Conservation (phyloP, 2,113 vertebrate species). For the Chloropsis hardwickii region DNA sequence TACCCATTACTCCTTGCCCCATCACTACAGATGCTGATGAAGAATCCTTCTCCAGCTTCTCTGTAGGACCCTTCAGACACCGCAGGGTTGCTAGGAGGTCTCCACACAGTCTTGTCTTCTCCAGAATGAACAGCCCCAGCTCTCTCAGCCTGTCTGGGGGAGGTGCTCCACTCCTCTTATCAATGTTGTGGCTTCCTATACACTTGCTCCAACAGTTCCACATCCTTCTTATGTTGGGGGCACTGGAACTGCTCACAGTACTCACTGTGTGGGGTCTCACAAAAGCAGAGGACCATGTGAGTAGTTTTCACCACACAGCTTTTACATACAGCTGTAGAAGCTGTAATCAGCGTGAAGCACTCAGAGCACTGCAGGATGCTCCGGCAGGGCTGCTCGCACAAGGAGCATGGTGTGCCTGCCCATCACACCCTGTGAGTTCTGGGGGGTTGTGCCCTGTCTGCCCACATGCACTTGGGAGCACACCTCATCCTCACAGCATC, state of each 20-base stretch:
- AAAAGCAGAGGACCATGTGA: neutral
- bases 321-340: no score
- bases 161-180: neutral
- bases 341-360: rapidly evolving
- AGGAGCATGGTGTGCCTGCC: rapidly evolving
- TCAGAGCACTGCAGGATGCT: neutral
- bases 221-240: neutral
- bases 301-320: neutral
- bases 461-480: rapidly evolving
- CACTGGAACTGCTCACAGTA: neutral
- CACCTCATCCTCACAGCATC: rapidly evolving
- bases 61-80: neutral
- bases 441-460: rapidly evolving
- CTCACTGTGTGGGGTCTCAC: neutral
- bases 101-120: neutral
- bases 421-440: neutral
- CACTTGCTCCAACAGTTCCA: neutral
- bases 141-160: neutral
- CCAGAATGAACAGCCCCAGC: neutral
- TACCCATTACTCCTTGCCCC: neutral
- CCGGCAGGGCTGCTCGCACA: neutral
- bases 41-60: neutral
- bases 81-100: neutral
- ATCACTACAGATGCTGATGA: neutral
- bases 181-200: rapidly evolving